Evolutionary conservation across 2,113 vertebrate genomes (phyloP).

Genomic region (Etheostoma spectabile): DNA sequence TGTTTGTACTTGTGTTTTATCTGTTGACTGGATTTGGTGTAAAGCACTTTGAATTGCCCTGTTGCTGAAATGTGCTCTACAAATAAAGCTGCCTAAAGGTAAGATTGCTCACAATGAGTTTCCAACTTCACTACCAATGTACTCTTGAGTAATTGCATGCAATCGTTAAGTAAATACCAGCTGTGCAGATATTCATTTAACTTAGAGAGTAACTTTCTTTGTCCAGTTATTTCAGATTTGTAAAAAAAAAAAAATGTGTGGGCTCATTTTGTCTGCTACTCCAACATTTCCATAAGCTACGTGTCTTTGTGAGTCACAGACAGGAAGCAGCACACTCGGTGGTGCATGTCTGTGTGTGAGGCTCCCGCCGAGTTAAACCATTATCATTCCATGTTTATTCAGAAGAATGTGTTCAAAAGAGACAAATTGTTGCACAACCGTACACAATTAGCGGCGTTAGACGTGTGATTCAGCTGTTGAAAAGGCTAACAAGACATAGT

Average conservation of each 20-base stretch:
- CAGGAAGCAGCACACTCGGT: background rate
- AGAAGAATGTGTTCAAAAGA: slow-evolving; percentile 12
- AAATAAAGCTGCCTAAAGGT: no score
- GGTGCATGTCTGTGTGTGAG: background rate
- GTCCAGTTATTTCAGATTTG: no score
- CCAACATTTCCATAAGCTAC: background rate
- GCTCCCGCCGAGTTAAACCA: slow-evolving; percentile 18
- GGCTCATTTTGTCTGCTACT: background rate
- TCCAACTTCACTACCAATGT: background rate
- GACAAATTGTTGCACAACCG: slow-evolving; percentile 4
- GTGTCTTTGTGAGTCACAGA: slow-evolving; percentile 2
- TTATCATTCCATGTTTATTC: slow-evolving; percentile 24
- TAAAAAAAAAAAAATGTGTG: background rate
- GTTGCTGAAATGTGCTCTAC: no score
- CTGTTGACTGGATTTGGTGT: no score
- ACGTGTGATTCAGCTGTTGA: slow-evolving; percentile 6
- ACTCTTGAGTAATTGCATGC: background rate
- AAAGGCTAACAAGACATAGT: background rate
- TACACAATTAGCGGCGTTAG: slow-evolving; percentile 1
- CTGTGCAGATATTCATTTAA: background rate
- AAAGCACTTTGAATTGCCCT: no score
- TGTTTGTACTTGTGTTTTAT: no score
- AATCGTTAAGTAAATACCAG: background rate
- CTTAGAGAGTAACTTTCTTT: background rate
- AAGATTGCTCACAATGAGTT: background rate